A percentile compares a stretch with the other conserved stretches of the same genome.
Evolutionary conservation across 1,140 invertebrate species (phyloP).

Genomic region (Nymphalis io): DNA sequence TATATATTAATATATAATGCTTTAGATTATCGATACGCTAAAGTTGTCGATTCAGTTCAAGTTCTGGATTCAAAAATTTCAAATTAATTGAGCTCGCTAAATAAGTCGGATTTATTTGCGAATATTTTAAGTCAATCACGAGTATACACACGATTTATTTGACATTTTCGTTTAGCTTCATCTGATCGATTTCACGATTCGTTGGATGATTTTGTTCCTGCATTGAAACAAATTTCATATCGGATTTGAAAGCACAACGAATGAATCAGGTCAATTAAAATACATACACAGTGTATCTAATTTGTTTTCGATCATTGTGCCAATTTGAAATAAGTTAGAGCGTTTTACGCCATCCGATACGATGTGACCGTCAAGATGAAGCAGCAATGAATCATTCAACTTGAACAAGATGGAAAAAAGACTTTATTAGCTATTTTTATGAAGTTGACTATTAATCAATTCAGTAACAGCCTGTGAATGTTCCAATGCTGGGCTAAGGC

Average conservation of each 20-base stretch:
- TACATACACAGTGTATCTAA: background rate
- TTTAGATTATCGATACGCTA: too few relatives aligned
- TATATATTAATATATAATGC: too few relatives aligned
- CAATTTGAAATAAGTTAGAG: background rate
- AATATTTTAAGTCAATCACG: background rate
- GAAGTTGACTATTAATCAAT: too few relatives aligned
- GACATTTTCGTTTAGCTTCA: background rate
- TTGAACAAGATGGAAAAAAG: too few relatives aligned
- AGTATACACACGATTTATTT: background rate
- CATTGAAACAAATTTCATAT: background rate
- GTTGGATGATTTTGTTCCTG: background rate
- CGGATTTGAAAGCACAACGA: background rate
- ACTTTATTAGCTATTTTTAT: too few relatives aligned
- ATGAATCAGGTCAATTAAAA: constrained; percentile 12
- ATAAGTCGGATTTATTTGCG: background rate
- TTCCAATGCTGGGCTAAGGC: too few relatives aligned
- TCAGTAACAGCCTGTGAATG: too few relatives aligned
- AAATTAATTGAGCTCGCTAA: too few relatives aligned
- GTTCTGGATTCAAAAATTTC: too few relatives aligned
- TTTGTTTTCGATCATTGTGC: background rate
- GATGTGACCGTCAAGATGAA: background rate
- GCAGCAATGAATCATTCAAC: too few relatives aligned
- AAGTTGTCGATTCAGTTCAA: too few relatives aligned
- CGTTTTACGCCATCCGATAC: background rate
- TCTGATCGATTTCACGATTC: constrained; percentile 2